Base-by-base conservation (phyloP, 2,113 vertebrate species). In the Theristicus caerulescens region DNA sequence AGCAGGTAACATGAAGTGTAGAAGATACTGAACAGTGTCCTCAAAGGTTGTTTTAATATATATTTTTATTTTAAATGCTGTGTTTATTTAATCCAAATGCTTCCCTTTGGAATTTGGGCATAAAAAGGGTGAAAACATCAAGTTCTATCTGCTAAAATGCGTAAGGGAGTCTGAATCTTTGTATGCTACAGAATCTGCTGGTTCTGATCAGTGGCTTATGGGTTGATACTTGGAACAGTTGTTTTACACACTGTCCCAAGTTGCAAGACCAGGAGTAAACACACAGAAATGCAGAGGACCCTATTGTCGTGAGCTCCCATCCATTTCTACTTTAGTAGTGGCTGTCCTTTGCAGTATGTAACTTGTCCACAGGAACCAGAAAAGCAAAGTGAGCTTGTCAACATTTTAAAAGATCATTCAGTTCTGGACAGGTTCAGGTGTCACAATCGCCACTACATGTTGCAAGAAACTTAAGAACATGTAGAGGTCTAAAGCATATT, bases 91-190 rank as follows among this genome's bases (percentile, higher is more conserved):
- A 52, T 65, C 71, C 19, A 90, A 90, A 90, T 47, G 17, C 40
- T 82, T 82, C 40, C 22, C 34, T 86, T 49, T 84, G 74, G 36
- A 76, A 79, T 93, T 72, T 2, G 4, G 29, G 58, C 42, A 59
- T 62, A 58, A 55, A 65, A 54, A 49, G 21, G 25, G 40, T 82
- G 69, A 78, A 83, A 90, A 46, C 16, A 25, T 78, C 49, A 17
- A 0, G 0, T 54, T 90, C 62, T 27, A 13, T 32, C 38, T 20
- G 0, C 38, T 58, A 21, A 82, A 78, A 57, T 27, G 25, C 2
- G 0, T 57, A 42, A 70, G 27, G 42, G 62, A 90, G 59, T 46
- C 64, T 59, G 59, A 42, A 52, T 42, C 54, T 81, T 57, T 32
- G 20, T 69, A 2, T n/a, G 22, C 49, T 89, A 4, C 65, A 71